phyloP scores from a whole-genome alignment of 2,113 vertebrate species.

The Daboia siamensis region DNA sequence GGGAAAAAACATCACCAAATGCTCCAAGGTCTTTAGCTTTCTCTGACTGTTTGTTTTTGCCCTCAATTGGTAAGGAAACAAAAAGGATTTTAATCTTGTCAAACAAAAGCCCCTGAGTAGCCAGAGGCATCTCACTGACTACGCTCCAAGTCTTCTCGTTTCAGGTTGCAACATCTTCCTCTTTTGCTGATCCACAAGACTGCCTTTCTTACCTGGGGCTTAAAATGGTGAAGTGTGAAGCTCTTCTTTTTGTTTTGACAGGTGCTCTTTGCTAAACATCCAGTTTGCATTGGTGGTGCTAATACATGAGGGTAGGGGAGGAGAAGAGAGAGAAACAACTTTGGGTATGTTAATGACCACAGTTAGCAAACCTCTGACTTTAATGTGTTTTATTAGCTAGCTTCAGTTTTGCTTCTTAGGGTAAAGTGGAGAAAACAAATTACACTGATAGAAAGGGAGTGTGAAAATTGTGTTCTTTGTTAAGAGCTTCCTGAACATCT shows the following conservation, averaged over 20 bases:
- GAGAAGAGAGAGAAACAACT: slow-evolving; percentile 27
- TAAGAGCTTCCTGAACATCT: neutral
- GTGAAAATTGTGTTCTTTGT: slow-evolving; percentile 26
- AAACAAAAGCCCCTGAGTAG: slow-evolving; percentile 74
- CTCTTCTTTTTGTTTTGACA: slow-evolving; percentile 81
- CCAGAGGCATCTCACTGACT: slow-evolving; percentile 77
- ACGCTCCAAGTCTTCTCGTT: slow-evolving; percentile 61
- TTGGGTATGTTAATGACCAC: slow-evolving; percentile 63
- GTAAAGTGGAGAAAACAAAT: slow-evolving; percentile 61
- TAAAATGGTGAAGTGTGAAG: slow-evolving; percentile 75
- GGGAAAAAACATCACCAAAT: slow-evolving; percentile 58
- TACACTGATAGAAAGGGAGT: slow-evolving; percentile 33
- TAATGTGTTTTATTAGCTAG: slow-evolving; percentile 66
- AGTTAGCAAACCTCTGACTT: slow-evolving; percentile 63
- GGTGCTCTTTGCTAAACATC: slow-evolving; percentile 74
- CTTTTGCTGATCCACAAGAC: slow-evolving; percentile 64
- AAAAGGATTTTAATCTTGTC: slow-evolving; percentile 77
- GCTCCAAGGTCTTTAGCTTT: slow-evolving; percentile 71
- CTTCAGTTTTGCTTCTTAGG: slow-evolving; percentile 53
- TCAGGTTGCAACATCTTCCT: slow-evolving; percentile 72
- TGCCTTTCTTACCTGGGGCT: slow-evolving; percentile 78
- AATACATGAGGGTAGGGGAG: slow-evolving; percentile 49
- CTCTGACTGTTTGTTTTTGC: slow-evolving; percentile 76
- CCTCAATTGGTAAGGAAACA: slow-evolving; percentile 76
- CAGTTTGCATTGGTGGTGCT: slow-evolving; percentile 50